These are phyloP conservation scores for Anneissia japonica DNA, from an alignment of 35 echinoderm and acorn worm species.

Conservation along the genomic window DNA sequence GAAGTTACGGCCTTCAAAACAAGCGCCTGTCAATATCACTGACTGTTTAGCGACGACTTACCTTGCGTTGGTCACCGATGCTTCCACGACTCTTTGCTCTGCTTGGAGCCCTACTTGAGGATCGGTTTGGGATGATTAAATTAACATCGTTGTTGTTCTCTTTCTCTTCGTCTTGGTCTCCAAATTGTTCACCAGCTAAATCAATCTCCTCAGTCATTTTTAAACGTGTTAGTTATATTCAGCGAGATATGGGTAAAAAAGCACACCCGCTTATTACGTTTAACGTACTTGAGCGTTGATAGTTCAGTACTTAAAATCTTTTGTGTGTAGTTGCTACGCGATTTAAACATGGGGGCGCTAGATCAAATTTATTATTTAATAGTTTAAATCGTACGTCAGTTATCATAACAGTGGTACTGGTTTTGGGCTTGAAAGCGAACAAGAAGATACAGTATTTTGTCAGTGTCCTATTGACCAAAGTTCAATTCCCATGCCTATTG, in stretches of 20 bases:
- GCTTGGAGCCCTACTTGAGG: constrained; percentile 61
- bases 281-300: too few relatives aligned
- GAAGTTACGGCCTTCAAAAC: too few relatives aligned
- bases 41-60: neutral
- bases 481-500: too few relatives aligned
- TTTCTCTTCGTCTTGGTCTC: neutral
- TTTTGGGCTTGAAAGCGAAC: too few relatives aligned
- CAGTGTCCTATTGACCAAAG: too few relatives aligned
- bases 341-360: neutral
- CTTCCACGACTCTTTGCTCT: constrained; percentile 88
- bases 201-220: neutral
- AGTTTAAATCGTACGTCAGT: too few relatives aligned
- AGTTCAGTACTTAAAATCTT: neutral
- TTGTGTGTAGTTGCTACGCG: neutral
- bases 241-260: too few relatives aligned
- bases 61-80: constrained; percentile 87
- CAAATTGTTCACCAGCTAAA: neutral
- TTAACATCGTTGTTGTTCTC: neutral
- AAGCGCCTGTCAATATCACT: too few relatives aligned
- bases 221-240: neutral
- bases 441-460: too few relatives aligned
- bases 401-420: too few relatives aligned
- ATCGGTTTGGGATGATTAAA: neutral
- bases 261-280: too few relatives aligned
- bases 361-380: neutral